Conservation (phyloP, 2,797 vertebrate genomes). For the Gorsachius magnificus region DNA sequence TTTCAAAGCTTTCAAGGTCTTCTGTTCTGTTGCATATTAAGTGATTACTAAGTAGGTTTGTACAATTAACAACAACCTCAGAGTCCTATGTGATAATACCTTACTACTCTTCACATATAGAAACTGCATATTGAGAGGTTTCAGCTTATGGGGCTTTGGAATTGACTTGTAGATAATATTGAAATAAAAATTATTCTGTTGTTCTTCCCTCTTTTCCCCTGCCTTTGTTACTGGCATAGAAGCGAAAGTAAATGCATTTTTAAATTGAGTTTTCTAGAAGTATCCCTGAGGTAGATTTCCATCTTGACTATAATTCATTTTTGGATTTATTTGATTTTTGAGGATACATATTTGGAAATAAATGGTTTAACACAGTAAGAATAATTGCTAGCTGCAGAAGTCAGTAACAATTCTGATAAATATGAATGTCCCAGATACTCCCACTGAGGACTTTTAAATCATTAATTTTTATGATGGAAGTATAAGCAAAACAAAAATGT, state of each 20-base stretch:
- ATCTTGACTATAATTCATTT: constrained; percentile 46
- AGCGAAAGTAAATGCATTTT: constrained; percentile 31
- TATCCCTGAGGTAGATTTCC: constrained; percentile 55
- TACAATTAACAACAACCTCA: constrained; percentile 38
- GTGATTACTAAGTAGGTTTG: constrained; percentile 41
- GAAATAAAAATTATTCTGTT: neutral
- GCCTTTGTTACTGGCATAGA: constrained; percentile 24
- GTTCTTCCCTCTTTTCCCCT: neutral
- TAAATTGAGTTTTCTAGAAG: constrained; percentile 54
- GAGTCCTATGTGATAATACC: constrained; percentile 23
- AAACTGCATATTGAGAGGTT: constrained; percentile 15
- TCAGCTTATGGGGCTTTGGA: constrained; percentile 44
- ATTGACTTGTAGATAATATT: constrained; percentile 42
- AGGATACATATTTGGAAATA: constrained; percentile 33
- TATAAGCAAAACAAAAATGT: constrained; percentile 2
- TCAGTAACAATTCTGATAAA: constrained; percentile 49
- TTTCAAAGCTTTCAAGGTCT: constrained; percentile 53
- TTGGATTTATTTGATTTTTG: constrained; percentile 38
- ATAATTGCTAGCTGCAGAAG: constrained; percentile 54
- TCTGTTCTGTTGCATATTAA: constrained; percentile 16
- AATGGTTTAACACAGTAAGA: constrained; percentile 46
- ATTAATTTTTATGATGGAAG: constrained; percentile 65
- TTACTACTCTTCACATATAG: neutral
- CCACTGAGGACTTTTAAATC: constrained; percentile 46
- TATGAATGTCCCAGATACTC: neutral